Evolutionary conservation across 1,140 invertebrate genomes (phyloP).

Genomic region (Melanaphis sacchari): DNA sequence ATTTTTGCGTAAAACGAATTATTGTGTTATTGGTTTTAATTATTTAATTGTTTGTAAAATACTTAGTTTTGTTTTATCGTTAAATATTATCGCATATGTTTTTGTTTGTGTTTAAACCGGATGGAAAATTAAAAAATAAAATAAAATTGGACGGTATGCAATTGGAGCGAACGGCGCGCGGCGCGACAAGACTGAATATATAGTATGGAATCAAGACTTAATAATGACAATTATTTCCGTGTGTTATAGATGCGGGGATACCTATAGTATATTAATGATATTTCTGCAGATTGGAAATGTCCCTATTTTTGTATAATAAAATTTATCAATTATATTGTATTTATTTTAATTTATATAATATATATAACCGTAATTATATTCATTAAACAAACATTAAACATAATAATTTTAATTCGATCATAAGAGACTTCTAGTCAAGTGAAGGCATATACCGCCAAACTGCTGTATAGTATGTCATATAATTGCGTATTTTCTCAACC

Average conservation of each 20-base stretch:
- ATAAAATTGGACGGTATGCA: not conserved
- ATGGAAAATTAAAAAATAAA: not conserved
- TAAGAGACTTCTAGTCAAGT: slow-evolving; percentile 33
- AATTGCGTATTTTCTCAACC: not conserved
- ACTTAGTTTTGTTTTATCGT: slow-evolving; percentile 6
- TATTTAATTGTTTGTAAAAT: slow-evolving; percentile 27
- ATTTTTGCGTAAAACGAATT: not conserved
- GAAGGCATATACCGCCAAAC: not conserved
- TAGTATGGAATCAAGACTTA: not conserved
- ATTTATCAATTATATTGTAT: not conserved
- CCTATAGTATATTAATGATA: not conserved
- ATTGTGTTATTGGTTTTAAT: not conserved
- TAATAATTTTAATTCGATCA: not conserved
- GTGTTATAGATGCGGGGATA: not conserved
- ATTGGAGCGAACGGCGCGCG: not conserved
- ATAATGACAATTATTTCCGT: not conserved
- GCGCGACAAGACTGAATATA: slow-evolving; percentile 7
- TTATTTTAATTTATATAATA: not conserved
- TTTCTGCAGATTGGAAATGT: not conserved
- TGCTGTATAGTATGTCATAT: not conserved
- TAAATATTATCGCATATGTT: not conserved
- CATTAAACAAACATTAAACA: not conserved
- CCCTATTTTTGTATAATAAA: not conserved
- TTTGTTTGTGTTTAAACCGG: not conserved
- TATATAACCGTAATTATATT: not conserved